Base-by-base conservation (phyloP, 2,888 invertebrate species). In the Pristionchus arcanus region DNA sequence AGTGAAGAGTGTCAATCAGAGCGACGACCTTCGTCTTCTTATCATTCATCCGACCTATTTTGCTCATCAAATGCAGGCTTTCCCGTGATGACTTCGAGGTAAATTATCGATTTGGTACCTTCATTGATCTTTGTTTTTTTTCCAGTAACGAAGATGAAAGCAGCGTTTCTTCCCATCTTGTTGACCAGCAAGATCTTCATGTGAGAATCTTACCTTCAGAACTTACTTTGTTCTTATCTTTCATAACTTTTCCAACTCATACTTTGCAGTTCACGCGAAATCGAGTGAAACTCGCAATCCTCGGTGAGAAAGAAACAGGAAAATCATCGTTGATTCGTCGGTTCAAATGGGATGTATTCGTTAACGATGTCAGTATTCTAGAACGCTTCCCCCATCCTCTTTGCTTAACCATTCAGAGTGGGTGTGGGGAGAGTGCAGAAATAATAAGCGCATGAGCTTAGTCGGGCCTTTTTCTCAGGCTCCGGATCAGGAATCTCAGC, bases 201-300 rank as follows among this genome's bases (percentile, higher is more conserved):
- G 87, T 87, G 37, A 87, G 87, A 19, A 49, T 21, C 2, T 53
- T 55, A 1, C 9, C 13, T 66, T 66, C n/a, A 66, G 25, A 66
- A 66, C 25, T 13, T 66, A 28, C 66, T 66, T 66, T n/a, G 13
- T 31, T 71, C 31, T 71, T 68, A 31, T 16, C 16, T 31, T 63
- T 68, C 31, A 31, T 31, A 68, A 31, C 28, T 31, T 9, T 28
- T 68, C 31, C 68, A 68, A 68, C 9, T 28, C 68, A 68, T 3
- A 4, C 11, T 89, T 81, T 66, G 21, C 42, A 89, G 89, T 66
- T 89, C 53, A 83, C 89, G n/a, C 89, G 89, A 9, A 89, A 89
- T 28, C 89, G 89, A 19, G 31, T 89, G 19, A 89, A 89, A 63
- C 31, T 89, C 25, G 89, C 83, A 0, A 68, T 89, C 28, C 34